phyloP scores from a whole-genome alignment of 2,113 vertebrate species.

The Elephas maximus region DNA sequence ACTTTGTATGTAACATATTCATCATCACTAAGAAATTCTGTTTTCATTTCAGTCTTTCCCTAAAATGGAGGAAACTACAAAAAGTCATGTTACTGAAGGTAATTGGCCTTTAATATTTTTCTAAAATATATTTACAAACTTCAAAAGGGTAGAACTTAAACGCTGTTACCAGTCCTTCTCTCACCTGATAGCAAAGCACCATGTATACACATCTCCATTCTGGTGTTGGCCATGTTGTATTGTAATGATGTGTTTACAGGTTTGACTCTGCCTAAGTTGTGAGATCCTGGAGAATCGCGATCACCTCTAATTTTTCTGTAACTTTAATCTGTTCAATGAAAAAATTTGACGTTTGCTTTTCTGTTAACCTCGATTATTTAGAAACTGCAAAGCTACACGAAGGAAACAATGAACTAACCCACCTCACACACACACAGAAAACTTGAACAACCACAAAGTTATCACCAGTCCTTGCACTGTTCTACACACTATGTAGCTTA shows the following conservation, averaged over 20 bases:
- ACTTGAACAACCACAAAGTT: neutral
- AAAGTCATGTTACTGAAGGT: slow-evolving; percentile 82
- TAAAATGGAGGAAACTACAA: slow-evolving; percentile 82
- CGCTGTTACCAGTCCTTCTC: neutral
- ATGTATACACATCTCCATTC: neutral
- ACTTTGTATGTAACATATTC: slow-evolving; percentile 37
- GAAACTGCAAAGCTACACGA: neutral
- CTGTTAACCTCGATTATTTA: neutral
- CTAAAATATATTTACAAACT: neutral
- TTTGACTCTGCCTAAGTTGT: neutral
- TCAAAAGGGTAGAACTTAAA: neutral
- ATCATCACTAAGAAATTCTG: slow-evolving; percentile 53
- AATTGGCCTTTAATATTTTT: slow-evolving; percentile 74
- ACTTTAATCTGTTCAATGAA: neutral
- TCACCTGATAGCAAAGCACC: neutral
- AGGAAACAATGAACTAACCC: neutral
- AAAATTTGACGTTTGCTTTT: slow-evolving; percentile 14
- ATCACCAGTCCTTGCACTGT: neutral
- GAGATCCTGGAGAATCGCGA: neutral
- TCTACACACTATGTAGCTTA: neutral
- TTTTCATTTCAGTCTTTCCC: slow-evolving; percentile 90
- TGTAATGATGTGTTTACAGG: neutral
- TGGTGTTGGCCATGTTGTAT: neutral
- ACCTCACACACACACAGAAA: neutral
- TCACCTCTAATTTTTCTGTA: slow-evolving; percentile 2